phyloP scores from a whole-genome alignment of 2,797 vertebrate species.

The Schizopygopsis malacanthus region DNA sequence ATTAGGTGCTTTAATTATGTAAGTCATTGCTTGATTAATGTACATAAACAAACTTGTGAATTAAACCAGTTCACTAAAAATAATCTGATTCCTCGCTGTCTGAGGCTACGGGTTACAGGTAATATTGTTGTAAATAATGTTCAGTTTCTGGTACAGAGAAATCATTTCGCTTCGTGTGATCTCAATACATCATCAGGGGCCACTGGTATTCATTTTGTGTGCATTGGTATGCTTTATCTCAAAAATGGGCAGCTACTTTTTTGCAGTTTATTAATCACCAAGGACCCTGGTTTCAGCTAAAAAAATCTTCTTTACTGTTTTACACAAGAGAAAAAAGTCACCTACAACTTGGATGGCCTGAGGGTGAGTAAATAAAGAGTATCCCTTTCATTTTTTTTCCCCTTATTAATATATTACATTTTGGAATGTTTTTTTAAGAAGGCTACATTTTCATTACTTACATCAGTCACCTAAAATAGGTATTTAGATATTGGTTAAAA shows the following conservation, averaged over 20 bases:
- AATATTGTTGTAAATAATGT: conserved; percentile 1
- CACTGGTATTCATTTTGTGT: background rate
- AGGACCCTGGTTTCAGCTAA: background rate
- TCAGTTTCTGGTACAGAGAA: background rate
- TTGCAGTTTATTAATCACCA: background rate
- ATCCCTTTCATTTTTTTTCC: background rate
- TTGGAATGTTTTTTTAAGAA: background rate
- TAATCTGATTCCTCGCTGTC: background rate
- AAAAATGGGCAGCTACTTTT: background rate
- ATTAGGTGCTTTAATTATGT: background rate
- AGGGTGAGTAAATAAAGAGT: background rate
- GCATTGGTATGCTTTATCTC: background rate
- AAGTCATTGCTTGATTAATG: background rate
- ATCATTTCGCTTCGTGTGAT: background rate
- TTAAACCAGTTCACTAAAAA: background rate
- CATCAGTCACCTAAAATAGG: background rate
- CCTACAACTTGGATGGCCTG: background rate
- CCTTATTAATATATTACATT: background rate
- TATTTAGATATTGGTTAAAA: background rate
- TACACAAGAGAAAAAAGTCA: background rate
- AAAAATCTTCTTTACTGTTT: background rate
- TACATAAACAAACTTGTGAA: background rate
- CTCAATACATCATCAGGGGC: background rate
- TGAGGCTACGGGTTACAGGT: background rate
- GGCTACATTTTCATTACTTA: background rate